phyloP scores from a whole-genome alignment of 2,113 vertebrate genomes.

The Lophura nycthemera region DNA sequence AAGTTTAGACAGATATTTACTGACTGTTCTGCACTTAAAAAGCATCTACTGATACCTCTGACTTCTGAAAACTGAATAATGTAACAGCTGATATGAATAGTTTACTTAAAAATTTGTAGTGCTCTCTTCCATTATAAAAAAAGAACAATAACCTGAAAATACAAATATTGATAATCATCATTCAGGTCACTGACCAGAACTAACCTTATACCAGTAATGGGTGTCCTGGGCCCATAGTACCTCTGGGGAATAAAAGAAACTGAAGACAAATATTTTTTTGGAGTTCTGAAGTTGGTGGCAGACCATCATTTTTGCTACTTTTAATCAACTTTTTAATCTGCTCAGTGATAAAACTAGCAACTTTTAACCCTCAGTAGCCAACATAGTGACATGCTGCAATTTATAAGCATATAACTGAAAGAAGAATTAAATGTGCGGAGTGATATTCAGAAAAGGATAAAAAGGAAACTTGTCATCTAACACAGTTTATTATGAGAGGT shows the following conservation, averaged over 20 bases:
- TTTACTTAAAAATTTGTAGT: background rate
- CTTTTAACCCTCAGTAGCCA: background rate
- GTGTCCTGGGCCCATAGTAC: background rate
- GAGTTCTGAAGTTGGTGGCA: background rate
- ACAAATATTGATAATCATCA: background rate
- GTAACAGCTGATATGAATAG: background rate
- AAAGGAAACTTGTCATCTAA: background rate
- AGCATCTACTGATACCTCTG: background rate
- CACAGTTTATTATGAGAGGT: background rate
- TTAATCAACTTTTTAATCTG: background rate
- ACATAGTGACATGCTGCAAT: fast-evolving
- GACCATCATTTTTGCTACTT: background rate
- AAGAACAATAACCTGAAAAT: background rate
- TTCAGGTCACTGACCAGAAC: background rate
- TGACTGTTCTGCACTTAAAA: background rate
- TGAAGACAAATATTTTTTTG: background rate
- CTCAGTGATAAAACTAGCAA: background rate
- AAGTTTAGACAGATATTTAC: background rate
- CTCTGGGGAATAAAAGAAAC: background rate
- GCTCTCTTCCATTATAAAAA: background rate
- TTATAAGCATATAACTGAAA: background rate
- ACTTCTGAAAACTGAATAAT: background rate
- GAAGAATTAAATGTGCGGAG: background rate
- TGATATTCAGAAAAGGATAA: background rate
- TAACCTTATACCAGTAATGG: background rate